Percentiles rank a stretch among this genome's conserved stretches.
Conservation (phyloP, 2,797 vertebrate species). For the Channa striata region DNA sequence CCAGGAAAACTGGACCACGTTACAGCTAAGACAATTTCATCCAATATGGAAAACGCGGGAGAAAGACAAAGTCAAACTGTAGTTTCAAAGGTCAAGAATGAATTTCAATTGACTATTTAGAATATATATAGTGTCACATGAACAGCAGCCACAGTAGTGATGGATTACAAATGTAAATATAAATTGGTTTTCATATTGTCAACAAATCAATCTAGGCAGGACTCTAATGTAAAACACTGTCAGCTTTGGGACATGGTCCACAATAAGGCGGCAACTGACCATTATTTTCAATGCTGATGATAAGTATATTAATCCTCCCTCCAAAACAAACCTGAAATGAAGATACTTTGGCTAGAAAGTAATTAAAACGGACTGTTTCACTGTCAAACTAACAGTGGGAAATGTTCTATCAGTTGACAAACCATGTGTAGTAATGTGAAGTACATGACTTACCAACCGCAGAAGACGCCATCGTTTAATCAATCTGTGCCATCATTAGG, state of each 20-base stretch:
- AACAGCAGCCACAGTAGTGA: not conserved
- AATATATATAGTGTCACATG: not conserved
- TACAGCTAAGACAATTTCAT: too few relatives aligned
- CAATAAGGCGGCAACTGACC: not conserved
- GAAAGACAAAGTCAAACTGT: not conserved
- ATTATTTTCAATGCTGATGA: too few relatives aligned
- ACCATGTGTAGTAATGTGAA: too few relatives aligned
- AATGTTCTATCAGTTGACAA: too few relatives aligned
- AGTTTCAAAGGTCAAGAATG: not conserved
- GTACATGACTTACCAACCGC: not conserved
- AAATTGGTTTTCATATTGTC: not conserved
- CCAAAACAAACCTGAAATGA: too few relatives aligned
- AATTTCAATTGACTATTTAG: not conserved
- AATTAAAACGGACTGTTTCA: too few relatives aligned
- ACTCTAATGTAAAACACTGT: too few relatives aligned
- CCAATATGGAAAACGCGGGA: too few relatives aligned
- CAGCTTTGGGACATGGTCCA: not conserved
- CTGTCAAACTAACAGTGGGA: too few relatives aligned
- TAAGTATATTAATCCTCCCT: too few relatives aligned
- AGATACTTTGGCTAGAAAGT: too few relatives aligned
- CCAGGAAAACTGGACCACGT: too few relatives aligned
- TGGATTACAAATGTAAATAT: not conserved
- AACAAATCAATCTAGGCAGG: not conserved
- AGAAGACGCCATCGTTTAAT: not conserved
- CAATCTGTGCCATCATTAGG: slow-evolving; percentile 8